These are phyloP conservation scores for Gambusia affinis DNA, from an alignment of 2,113 vertebrate genomes.

Conservation along the genomic window DNA sequence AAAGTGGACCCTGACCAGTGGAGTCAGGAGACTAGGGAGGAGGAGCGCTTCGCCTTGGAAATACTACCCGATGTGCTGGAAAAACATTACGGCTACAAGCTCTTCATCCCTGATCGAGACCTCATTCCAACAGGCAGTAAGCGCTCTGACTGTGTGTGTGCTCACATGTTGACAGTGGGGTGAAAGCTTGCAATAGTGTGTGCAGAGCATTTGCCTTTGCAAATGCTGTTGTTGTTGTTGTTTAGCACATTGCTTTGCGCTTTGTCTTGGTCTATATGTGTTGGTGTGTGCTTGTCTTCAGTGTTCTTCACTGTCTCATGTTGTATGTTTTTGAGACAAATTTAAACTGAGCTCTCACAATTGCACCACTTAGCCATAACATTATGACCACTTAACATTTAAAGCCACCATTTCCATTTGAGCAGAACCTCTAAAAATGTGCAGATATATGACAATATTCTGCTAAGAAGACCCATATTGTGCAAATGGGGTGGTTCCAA, in stretches of 20 bases:
- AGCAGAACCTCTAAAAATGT: background rate
- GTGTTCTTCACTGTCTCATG: conserved; percentile 57
- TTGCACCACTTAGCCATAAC: background rate
- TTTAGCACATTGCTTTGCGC: conserved; percentile 13
- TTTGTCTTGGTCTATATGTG: conserved; percentile 10
- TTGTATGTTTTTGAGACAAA: conserved; percentile 13
- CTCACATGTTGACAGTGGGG: background rate
- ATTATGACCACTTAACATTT: background rate
- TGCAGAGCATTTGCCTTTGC: background rate
- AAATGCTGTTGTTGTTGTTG: background rate
- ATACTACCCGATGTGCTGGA: conserved; percentile 98
- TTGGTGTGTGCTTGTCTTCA: conserved; percentile 42
- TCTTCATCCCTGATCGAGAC: conserved; percentile 98
- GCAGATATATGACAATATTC: too few relatives aligned
- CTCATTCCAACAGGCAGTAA: conserved; percentile 99
- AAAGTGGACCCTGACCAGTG: conserved; percentile 99
- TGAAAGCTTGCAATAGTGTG: background rate
- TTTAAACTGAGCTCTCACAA: background rate
- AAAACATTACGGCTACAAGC: conserved; percentile 98
- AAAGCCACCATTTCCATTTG: background rate
- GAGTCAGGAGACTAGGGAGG: conserved; percentile 97
- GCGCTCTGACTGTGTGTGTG: conserved; percentile 54
- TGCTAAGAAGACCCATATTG: too few relatives aligned
- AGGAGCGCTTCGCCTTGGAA: conserved; percentile 97
- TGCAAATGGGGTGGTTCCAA: too few relatives aligned